Conservation (phyloP, 2,888 invertebrate genomes). For the Saturnia japonica region DNA sequence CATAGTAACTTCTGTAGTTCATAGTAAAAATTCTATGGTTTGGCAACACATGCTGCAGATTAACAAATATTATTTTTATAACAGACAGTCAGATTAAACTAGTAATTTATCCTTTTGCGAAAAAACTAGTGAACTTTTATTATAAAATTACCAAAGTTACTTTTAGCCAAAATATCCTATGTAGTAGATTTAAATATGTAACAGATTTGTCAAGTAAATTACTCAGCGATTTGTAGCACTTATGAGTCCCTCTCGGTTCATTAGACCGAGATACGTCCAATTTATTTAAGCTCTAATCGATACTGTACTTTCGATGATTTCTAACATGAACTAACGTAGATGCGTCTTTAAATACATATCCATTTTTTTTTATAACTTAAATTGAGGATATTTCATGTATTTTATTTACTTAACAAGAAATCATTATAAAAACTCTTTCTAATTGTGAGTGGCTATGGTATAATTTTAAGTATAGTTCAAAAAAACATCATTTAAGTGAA, state of each 20-base stretch:
- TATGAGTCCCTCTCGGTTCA: slow-evolving; percentile 8
- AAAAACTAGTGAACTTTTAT: neutral
- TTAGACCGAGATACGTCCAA: neutral
- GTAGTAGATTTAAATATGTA: slow-evolving; percentile 5
- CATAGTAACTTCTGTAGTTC: neutral
- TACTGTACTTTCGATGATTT: neutral
- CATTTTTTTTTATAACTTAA: neutral
- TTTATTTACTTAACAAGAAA: neutral
- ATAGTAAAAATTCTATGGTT: neutral
- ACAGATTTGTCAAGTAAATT: slow-evolving; percentile 9
- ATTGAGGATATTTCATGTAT: neutral
- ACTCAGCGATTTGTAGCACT: slow-evolving; percentile 3
- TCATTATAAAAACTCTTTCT: neutral
- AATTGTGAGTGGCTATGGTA: neutral
- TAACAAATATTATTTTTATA: neutral
- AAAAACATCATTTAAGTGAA: neutral
- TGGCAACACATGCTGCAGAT: neutral
- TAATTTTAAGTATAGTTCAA: neutral
- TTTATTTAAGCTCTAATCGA: neutral
- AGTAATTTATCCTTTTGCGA: neutral
- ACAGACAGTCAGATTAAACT: neutral
- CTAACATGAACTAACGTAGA: neutral
- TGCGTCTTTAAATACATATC: neutral
- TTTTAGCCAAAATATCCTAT: neutral
- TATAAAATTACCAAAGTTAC: neutral